phyloP scores from a whole-genome alignment of 92 coral and sea anemone genomes.

The Scolanthus callimorphus region DNA sequence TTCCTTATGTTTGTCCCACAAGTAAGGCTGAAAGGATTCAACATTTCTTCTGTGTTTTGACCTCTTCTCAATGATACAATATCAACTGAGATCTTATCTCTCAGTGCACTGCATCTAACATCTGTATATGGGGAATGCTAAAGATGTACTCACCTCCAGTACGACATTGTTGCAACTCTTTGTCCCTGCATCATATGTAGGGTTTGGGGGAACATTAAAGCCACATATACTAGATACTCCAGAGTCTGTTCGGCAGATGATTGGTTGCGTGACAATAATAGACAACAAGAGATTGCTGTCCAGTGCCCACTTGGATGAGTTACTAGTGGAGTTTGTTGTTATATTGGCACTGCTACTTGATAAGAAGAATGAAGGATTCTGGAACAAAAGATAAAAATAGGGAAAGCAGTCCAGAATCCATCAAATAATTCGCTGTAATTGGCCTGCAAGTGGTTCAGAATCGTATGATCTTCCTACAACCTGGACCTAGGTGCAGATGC shows the following conservation, averaged over 20 bases:
- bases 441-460: too few relatives aligned
- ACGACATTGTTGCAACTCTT: conserved; percentile 80
- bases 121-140: too few relatives aligned
- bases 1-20: too few relatives aligned
- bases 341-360: conserved; percentile 13
- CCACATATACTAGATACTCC: conserved; percentile 63
- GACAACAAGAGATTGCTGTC: conserved; percentile 38
- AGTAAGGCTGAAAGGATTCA: too few relatives aligned
- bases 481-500: too few relatives aligned
- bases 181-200: conserved; percentile 50
- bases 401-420: too few relatives aligned
- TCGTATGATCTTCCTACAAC: too few relatives aligned
- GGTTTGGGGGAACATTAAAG: conserved; percentile 61
- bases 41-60: too few relatives aligned
- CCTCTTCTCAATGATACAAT: too few relatives aligned
- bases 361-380: conserved; percentile 36
- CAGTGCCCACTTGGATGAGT: conserved; percentile 16
- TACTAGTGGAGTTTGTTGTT: conserved; percentile 15
- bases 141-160: conserved; percentile 84
- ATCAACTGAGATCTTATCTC: too few relatives aligned
- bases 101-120: too few relatives aligned
- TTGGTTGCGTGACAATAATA: conserved; percentile 48
- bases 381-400: conserved; percentile 1
- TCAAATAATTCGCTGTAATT: too few relatives aligned
- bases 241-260: conserved; percentile 53